phyloP scores from a whole-genome alignment of 2,888 invertebrate species.

The Fissipunctia ypsillon region DNA sequence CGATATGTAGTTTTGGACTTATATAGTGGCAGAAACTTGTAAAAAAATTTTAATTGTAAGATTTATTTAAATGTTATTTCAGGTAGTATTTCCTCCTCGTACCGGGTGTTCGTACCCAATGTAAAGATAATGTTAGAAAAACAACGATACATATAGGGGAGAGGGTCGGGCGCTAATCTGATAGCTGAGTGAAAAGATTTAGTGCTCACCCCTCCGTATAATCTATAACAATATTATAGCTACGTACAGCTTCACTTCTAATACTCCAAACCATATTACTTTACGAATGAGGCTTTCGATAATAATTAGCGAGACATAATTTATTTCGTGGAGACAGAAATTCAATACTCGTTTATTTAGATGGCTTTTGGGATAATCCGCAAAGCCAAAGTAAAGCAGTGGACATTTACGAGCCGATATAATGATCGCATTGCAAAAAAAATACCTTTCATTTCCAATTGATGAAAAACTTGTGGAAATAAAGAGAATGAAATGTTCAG shows the following conservation, averaged over 20 bases:
- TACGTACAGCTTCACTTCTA: slow-evolving; percentile 25
- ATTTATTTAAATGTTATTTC: slow-evolving; percentile 77
- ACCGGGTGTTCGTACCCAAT: slow-evolving; percentile 77
- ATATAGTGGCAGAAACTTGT: too few species aligned
- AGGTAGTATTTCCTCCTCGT: slow-evolving; percentile 71
- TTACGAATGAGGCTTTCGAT: slow-evolving; percentile 37
- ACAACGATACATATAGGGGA: slow-evolving; percentile 82
- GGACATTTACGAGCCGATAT: slow-evolving; percentile 50
- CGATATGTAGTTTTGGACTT: too few species aligned
- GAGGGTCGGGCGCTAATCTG: slow-evolving; percentile 83
- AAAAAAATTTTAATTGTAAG: slow-evolving; percentile 11
- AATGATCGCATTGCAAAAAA: slow-evolving; percentile 44
- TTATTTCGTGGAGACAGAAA: slow-evolving; percentile 54
- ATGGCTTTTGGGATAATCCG: slow-evolving; percentile 57
- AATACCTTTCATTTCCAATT: slow-evolving; percentile 37
- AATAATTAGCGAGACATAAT: slow-evolving; percentile 52
- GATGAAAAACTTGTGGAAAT: slow-evolving; percentile 29
- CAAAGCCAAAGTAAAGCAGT: slow-evolving; percentile 51
- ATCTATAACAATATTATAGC: slow-evolving; percentile 72
- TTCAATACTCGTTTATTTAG: slow-evolving; percentile 60
- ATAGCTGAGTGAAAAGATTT: slow-evolving; percentile 87
- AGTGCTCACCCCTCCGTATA: slow-evolving; percentile 81
- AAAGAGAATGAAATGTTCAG: slow-evolving; percentile 29
- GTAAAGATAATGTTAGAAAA: slow-evolving; percentile 86
- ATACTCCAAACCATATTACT: slow-evolving; percentile 38